Evolutionary conservation across 2,888 invertebrate genomes (phyloP).

Genomic region (Heliconius cydno): DNA sequence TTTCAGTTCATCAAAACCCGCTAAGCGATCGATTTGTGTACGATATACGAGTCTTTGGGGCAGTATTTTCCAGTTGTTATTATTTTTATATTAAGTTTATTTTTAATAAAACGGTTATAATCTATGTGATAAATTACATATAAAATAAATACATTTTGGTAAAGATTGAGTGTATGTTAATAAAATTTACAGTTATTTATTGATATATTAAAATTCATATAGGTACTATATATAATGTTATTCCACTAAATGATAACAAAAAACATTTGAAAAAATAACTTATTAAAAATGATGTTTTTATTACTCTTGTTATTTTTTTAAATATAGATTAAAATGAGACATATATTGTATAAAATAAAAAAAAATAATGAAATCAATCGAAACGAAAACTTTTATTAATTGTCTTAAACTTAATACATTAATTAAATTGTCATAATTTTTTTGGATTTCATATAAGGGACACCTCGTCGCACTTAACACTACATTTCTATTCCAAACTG

Average conservation of each 20-base stretch:
- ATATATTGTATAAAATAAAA: no score
- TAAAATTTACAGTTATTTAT: background rate
- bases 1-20: conserved; percentile 39
- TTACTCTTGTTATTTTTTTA: no score
- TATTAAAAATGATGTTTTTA: no score
- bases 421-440: background rate
- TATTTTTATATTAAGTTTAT: conserved; percentile 25
- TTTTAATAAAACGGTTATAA: conserved; percentile 35
- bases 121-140: background rate
- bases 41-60: no score
- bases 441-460: no score
- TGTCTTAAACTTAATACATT: background rate
- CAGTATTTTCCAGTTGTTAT: conserved; percentile 17
- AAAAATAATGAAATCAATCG: background rate
- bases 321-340: no score
- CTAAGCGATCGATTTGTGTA: background rate
- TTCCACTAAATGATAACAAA: no score
- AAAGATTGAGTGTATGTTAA: background rate
- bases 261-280: no score
- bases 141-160: background rate
- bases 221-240: no score
- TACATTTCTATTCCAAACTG: conserved; percentile 69
- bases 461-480: background rate
- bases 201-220: background rate
- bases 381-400: background rate